Evolutionary conservation across 1,140 invertebrate species (phyloP).

Genomic region (Zaprionus africanus): DNA sequence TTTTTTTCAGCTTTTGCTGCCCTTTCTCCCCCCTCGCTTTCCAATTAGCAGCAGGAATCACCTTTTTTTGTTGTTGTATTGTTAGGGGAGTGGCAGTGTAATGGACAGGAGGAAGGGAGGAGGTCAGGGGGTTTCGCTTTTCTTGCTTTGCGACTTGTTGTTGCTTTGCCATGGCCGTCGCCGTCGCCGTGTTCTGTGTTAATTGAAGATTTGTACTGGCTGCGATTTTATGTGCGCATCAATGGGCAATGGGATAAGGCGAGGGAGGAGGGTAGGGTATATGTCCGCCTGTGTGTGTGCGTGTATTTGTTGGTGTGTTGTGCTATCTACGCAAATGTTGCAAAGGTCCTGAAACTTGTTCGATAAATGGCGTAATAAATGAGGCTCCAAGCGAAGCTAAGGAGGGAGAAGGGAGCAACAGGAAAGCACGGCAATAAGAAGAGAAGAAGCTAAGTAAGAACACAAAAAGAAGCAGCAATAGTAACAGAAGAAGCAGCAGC

Average conservation of each 20-base stretch:
- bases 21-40: constrained; percentile 59
- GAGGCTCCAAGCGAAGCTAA: constrained; percentile 17
- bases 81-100: background rate
- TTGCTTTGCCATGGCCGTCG: background rate
- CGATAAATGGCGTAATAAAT: constrained; percentile 72
- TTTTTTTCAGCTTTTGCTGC: constrained; percentile 9
- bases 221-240: constrained; percentile 65
- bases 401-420: background rate
- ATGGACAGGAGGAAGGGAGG: background rate
- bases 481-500: background rate
- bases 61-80: constrained; percentile 46
- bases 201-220: constrained; percentile 79
- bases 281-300: constrained; percentile 4
- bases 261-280: background rate
- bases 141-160: constrained; percentile 21
- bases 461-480: background rate
- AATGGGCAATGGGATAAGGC: constrained; percentile 33
- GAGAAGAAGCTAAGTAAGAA: background rate
- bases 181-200: constrained; percentile 53
- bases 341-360: constrained; percentile 51
- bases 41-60: constrained; percentile 81
- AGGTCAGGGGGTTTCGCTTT: constrained; percentile 13
- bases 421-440: background rate
- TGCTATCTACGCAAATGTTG: constrained; percentile 45
- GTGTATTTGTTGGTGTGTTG: constrained; percentile 5